Conservation (phyloP, 2,888 invertebrate genomes). For the Pandemis cinnamomeana region DNA sequence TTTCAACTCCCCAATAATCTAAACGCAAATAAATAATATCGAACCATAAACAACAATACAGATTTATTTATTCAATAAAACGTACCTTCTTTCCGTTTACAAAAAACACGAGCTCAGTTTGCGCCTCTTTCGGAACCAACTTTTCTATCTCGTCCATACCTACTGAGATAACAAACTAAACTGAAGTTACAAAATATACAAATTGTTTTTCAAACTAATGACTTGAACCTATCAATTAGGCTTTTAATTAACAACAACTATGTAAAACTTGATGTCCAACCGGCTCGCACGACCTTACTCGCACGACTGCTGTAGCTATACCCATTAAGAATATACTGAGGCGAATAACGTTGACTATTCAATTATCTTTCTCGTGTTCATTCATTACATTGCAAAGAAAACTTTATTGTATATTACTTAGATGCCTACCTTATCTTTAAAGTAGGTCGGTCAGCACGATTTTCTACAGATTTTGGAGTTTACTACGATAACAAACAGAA, state of each 20-base stretch:
- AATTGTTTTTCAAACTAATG: not conserved
- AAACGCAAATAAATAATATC: no score
- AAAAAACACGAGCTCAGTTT: conserved; percentile 80
- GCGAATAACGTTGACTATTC: no score
- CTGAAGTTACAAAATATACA: not conserved
- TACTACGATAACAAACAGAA: no score
- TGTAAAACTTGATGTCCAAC: not conserved
- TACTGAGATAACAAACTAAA: conserved; percentile 3
- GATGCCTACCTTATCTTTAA: no score
- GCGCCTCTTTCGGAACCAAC: conserved; percentile 58
- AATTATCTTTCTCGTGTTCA: no score
- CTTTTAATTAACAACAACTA: not conserved
- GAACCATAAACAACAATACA: no score
- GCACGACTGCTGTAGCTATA: not conserved
- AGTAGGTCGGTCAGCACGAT: no score
- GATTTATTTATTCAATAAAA: not conserved
- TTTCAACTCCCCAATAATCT: no score
- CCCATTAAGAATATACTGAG: no score
- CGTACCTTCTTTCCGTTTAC: conserved; percentile 87
- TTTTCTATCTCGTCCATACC: conserved; percentile 54
- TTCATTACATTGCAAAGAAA: no score
- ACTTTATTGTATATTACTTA: no score
- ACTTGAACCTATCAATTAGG: not conserved
- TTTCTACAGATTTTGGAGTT: no score
- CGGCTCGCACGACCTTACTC: not conserved